A percentile compares a stretch with the other conserved stretches of the same genome.
Conservation (phyloP, 2,888 invertebrate genomes). For the Eumacrocentrus americanus region DNA sequence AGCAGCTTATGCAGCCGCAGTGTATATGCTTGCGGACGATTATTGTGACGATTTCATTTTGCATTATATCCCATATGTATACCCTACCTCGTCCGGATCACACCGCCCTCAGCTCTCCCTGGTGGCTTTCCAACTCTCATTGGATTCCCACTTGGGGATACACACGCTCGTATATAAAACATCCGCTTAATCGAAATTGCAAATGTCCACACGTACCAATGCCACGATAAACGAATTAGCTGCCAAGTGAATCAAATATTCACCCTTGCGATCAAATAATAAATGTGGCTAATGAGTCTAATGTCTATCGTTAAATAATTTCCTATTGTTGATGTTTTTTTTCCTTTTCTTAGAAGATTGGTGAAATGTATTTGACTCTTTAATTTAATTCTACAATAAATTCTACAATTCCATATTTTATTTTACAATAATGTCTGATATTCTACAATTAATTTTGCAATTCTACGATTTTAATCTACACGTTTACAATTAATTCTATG, state of each 20-base stretch:
- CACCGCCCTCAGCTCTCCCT: conserved; percentile 12
- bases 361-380: no score
- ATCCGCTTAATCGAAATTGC: conserved; percentile 54
- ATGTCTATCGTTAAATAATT: no score
- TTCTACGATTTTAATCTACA: no score
- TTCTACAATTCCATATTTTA: no score
- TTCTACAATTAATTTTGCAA: no score
- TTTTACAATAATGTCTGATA: no score
- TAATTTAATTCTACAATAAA: no score
- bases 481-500: no score
- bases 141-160: conserved; percentile 39
- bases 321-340: neutral
- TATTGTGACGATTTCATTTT: conserved; percentile 54
- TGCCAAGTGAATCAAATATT: conserved; percentile 1
- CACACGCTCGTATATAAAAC: conserved; percentile 45
- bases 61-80: conserved; percentile 40
- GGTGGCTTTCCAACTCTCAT: conserved; percentile 24
- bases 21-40: conserved; percentile 42
- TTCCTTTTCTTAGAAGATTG: conserved; percentile 12
- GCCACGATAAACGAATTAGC: conserved; percentile 19
- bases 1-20: conserved; percentile 39
- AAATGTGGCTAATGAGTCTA: no score
- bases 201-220: conserved; percentile 24
- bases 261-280: neutral
- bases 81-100: conserved; percentile 36